phyloP scores from a whole-genome alignment of 2,113 vertebrate genomes.

The Noturus placidus region DNA sequence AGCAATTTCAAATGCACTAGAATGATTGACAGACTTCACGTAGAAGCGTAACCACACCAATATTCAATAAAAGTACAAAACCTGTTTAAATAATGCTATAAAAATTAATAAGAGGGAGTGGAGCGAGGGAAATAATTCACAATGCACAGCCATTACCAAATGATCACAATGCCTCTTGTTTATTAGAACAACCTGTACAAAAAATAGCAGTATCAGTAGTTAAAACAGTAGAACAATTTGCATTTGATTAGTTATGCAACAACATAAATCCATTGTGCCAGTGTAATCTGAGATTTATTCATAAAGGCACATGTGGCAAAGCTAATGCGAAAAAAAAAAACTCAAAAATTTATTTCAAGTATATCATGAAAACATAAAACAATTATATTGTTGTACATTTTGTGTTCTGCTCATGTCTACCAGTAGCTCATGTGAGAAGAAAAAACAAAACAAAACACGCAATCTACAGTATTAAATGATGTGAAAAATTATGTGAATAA shows the following conservation, averaged over 20 bases:
- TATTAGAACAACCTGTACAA: conserved; percentile 9
- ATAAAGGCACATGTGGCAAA: neutral
- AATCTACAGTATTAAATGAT: neutral
- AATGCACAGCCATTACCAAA: neutral
- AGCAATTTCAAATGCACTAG: neutral
- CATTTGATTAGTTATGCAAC: neutral
- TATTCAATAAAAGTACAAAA: neutral
- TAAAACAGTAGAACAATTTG: neutral
- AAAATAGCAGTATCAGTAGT: neutral
- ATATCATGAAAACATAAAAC: neutral
- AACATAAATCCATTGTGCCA: neutral
- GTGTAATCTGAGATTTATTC: neutral
- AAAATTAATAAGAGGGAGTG: neutral
- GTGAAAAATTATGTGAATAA: too few species aligned
- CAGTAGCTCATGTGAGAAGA: neutral
- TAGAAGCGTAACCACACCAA: neutral
- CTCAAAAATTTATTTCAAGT: neutral
- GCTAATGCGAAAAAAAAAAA: neutral
- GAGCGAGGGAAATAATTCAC: neutral
- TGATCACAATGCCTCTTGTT: neutral
- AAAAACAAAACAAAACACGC: neutral
- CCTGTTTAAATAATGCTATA: neutral
- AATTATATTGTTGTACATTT: neutral
- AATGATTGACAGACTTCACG: neutral
- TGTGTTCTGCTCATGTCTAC: neutral